These are phyloP conservation scores for Gracilinanus agilis DNA, from an alignment of 2,113 vertebrate genomes.

Conservation along the genomic window DNA sequence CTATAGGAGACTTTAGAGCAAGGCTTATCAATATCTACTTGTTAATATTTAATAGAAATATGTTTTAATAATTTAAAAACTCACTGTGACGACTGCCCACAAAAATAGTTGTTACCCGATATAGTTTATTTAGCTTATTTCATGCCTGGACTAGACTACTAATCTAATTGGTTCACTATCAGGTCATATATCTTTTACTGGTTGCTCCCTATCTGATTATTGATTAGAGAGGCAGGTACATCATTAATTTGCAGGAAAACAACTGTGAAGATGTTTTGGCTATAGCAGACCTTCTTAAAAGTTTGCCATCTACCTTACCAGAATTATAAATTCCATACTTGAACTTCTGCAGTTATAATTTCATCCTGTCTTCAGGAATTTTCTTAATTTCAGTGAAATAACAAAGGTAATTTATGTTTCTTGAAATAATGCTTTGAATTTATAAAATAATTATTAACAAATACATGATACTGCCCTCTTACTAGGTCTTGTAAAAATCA, in stretches of 20 bases:
- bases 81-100: conserved; percentile 31
- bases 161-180: conserved; percentile 45
- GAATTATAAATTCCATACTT: conserved; percentile 45
- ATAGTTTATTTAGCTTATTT: conserved; percentile 28
- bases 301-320: conserved; percentile 26
- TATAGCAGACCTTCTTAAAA: background rate
- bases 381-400: conserved; percentile 42
- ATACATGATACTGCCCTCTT: conserved; percentile 1
- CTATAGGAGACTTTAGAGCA: background rate
- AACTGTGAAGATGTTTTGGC: conserved; percentile 48
- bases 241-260: conserved; percentile 29
- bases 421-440: conserved; percentile 34
- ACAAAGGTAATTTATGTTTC: background rate
- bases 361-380: conserved; percentile 43
- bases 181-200: background rate
- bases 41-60: background rate
- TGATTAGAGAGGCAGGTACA: background rate
- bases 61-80: conserved; percentile 21
- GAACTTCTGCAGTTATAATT: conserved; percentile 45
- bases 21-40: background rate
- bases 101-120: conserved; percentile 46
- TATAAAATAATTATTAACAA: conserved; percentile 11
- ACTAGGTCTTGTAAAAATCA: background rate
- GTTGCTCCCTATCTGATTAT: background rate
- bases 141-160: conserved; percentile 34